phyloP scores from a whole-genome alignment of 2,113 vertebrate genomes.

The Tyto alba region DNA sequence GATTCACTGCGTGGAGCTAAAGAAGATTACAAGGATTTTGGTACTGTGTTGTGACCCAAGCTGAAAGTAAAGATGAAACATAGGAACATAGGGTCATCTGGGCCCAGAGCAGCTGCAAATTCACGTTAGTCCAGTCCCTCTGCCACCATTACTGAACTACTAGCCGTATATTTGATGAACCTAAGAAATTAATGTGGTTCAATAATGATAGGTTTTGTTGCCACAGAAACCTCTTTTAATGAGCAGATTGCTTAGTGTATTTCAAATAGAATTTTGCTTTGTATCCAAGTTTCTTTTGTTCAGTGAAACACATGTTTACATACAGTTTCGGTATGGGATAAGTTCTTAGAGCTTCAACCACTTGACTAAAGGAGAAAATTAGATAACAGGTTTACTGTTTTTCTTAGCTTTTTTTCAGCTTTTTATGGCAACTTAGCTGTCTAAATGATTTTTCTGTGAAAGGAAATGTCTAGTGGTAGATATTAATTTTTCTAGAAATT shows the following conservation, averaged over 20 bases:
- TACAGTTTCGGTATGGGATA: not conserved
- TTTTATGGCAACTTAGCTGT: not conserved
- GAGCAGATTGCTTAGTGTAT: not conserved
- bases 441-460: not conserved
- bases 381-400: not conserved
- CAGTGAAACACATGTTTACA: not conserved
- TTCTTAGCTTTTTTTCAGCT: not conserved
- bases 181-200: not conserved
- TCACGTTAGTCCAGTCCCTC: not conserved
- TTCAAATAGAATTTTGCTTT: not conserved
- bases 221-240: not conserved
- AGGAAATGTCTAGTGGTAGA: not conserved
- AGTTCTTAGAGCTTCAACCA: not conserved
- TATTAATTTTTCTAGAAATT: not conserved
- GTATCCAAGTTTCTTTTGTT: not conserved
- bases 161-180: not conserved
- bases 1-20: not conserved
- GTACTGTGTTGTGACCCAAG: not conserved
- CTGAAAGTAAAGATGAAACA: not conserved
- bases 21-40: not conserved
- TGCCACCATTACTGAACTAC: not conserved
- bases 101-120: not conserved
- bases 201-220: not conserved
- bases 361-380: not conserved
- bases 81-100: rapidly evolving